Evolutionary conservation across 2,113 vertebrate genomes (phyloP), one percentile per base, ranked within the genome.

Genomic region (Alethe diademata): DNA sequence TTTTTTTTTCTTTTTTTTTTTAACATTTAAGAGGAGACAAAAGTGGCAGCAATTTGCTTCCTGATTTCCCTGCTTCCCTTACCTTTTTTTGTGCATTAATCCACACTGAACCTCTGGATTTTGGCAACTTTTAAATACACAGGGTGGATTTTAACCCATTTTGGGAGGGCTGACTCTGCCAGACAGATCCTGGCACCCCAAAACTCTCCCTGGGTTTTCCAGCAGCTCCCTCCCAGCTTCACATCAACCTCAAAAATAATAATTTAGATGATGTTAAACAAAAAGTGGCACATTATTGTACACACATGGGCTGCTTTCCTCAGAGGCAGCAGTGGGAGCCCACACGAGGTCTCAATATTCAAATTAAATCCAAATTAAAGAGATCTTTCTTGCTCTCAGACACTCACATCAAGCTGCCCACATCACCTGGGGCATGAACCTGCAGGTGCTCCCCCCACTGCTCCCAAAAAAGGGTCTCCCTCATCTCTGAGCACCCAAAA

Each of bases 261-360:
- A 42, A 35, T 43, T 60, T 14, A 4, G 8, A 53, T 33, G 11
- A 35, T 29, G 1, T 12, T 18, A 11, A 18, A 24, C 15, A 9
- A 57, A 35, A 8, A 0, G 2, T 2, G 1, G 9, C 16, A 9
- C 19, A 0, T 12, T 15, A 4, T 6, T 40, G 3, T 1, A 11
- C 2, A 4, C 57, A 11, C 19, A 0, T 0, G 6, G 5, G n/a
- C 45, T 48, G 1, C 26, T 48, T 28, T 33, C 58, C 62, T 54
- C 57, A 38, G 18, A 19, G 33, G 1, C 28, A 14, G 12, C 38
- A 36, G 4, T 0, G 0, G 7, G 3, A 66, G 14, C 53, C 28
- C 10, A 47, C 22, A 9, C 4, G 0, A 2, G 25, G 11, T 20
- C 47, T 25, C 25, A 1, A 7, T 4, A 1, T 0, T 7, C 38